phyloP scores from a whole-genome alignment of 2,797 vertebrate genomes.

The Semotilus atromaculatus region DNA sequence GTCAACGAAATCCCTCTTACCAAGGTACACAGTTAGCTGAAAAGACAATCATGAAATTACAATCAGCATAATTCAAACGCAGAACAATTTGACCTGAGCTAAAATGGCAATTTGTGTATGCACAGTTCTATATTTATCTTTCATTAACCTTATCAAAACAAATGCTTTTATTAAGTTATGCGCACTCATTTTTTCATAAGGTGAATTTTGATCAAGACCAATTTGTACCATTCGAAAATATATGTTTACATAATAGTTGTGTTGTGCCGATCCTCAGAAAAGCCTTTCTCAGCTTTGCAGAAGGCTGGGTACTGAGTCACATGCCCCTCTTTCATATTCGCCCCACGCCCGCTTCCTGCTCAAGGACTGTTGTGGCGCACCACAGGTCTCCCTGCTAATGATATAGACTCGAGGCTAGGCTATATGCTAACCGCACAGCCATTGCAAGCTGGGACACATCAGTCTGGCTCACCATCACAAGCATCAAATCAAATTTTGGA shows the following conservation, averaged over 20 bases:
- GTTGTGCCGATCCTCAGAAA: neutral
- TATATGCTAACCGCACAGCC: constrained; percentile 30
- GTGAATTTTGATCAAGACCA: neutral
- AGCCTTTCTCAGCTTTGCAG: constrained; percentile 11
- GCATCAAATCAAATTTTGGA: constrained; percentile 21
- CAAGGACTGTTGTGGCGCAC: constrained; percentile 27
- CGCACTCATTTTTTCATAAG: neutral
- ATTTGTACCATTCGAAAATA: neutral
- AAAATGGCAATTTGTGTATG: neutral
- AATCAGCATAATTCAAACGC: neutral
- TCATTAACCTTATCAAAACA: neutral
- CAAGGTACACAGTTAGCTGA: constrained; percentile 94
- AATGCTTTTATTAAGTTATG: neutral
- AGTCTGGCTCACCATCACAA: constrained; percentile 6
- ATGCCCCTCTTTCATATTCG: constrained; percentile 47
- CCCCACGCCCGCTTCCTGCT: constrained; percentile 42
- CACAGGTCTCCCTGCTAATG: constrained; percentile 13
- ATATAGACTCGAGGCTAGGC: constrained; percentile 25
- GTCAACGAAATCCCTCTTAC: constrained; percentile 96
- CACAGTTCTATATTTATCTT: neutral
- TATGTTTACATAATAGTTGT: constrained; percentile 9
- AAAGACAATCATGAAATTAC: neutral
- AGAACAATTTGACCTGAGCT: neutral
- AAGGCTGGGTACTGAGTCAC: constrained; percentile 39
- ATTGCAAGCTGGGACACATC: neutral